Evolutionary conservation across 30 jellyfish, hydroid and myxozoan genomes (phyloP).

Genomic region (Phacellophora camtschatica): DNA sequence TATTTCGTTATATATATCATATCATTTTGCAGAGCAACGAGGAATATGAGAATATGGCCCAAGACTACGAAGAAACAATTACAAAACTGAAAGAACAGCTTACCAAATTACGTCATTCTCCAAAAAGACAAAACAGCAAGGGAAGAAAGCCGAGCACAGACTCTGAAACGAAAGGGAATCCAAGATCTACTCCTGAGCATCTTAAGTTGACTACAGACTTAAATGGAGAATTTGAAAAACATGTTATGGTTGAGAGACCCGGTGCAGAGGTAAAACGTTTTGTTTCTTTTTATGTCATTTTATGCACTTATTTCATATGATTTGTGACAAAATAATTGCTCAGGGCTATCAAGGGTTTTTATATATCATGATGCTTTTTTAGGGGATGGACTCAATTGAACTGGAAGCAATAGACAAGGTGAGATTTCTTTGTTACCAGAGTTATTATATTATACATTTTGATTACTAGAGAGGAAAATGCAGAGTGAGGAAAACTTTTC

Average conservation of each 20-base stretch:
- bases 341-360: too few relatives aligned
- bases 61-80: conserved; percentile 45
- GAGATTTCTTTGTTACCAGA: neutral
- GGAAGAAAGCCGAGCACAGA: conserved; percentile 13
- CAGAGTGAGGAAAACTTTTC: too few relatives aligned
- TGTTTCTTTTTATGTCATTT: too few relatives aligned
- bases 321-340: too few relatives aligned
- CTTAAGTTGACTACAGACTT: neutral
- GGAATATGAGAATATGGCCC: conserved; percentile 29
- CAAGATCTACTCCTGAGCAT: conserved; percentile 37
- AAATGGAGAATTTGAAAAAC: neutral
- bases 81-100: conserved; percentile 37
- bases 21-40: conserved; percentile 22
- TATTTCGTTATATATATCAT: neutral
- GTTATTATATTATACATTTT: too few relatives aligned
- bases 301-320: neutral
- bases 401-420: conserved; percentile 78
- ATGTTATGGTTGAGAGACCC: conserved; percentile 53
- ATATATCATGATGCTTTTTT: too few relatives aligned
- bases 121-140: conserved; percentile 39
- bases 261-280: conserved; percentile 50
- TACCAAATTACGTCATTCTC: neutral
- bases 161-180: conserved; percentile 27
- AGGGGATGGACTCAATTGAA: conserved; percentile 97
- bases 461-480: too few relatives aligned